Base-by-base conservation (phyloP, 2,888 invertebrate species). In the Malthinus seriepunctatus region DNA sequence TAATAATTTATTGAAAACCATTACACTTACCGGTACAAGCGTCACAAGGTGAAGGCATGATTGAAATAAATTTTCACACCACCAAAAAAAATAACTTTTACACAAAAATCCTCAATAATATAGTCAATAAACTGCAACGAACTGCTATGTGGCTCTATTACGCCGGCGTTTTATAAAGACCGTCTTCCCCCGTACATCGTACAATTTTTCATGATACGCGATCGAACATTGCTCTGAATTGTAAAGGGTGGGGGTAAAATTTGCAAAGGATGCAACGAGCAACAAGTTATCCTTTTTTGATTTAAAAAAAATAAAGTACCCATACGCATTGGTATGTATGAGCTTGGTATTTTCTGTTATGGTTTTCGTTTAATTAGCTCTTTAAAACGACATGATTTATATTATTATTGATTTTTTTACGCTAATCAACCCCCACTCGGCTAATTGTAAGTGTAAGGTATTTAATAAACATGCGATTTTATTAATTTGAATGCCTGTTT, bases 1-100 rank as follows among this genome's bases (percentile, higher is more conserved):
- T 34, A 3, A 34, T 35, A 4, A 1, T 10, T 9, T 9, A 11
- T 8, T 4, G 2, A 7, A n/a, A 12, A 6, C 10, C 1, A 15
- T 42, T 55, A 14, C n/a, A 60, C 74, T 73, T 77, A 84, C 84
- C 84, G 79, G 84, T 84, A 73, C 83, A 82, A 34, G 81, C 73
- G 67, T 84, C 84, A 65, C 80, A 79, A 56, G 84, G 84, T 23
- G 83, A 81, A 63, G 84, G 84, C 84, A 84, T 84, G 78, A 5
- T 68, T 72, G 12, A 31, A 11, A 32, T 11, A 5, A 12, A 8
- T 35, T 10, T 33, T 3, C 11, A 37, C 32, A 34, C 52, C n/a
- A n/a, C 31, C 35, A 44, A 52, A 44, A 38, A 31, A 14, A 32
- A 11, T 15, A 32, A 5, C 46, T n/a, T n/a, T n/a, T 7, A 12